phyloP scores from a whole-genome alignment of 2,888 invertebrate species.

The Dasypolia templi region DNA sequence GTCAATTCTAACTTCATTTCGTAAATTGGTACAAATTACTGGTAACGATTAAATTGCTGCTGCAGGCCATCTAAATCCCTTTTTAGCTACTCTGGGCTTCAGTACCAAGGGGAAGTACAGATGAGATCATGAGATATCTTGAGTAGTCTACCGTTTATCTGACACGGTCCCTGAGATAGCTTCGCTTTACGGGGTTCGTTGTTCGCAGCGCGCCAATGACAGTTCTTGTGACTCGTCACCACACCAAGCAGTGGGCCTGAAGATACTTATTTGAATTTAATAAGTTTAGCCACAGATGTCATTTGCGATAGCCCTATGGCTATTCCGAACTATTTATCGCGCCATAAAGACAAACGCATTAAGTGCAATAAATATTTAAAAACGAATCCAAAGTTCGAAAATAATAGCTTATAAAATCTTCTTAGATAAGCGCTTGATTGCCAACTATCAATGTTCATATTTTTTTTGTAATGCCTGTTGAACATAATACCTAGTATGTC shows the following conservation, averaged over 20 bases:
- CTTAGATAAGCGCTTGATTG: conserved; percentile 25
- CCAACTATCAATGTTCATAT: background rate
- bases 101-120: no score
- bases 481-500: background rate
- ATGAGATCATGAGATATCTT: no score
- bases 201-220: background rate
- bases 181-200: no score
- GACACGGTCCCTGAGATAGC: no score
- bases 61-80: no score
- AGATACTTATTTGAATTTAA: background rate
- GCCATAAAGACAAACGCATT: background rate
- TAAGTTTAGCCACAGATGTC: background rate
- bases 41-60: background rate
- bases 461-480: conserved; percentile 30
- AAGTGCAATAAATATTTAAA: no score
- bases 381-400: no score
- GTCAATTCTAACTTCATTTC: conserved; percentile 1
- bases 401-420: background rate
- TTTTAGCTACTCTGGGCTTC: no score
- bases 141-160: no score
- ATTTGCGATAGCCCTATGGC: background rate
- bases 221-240: background rate
- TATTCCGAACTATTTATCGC: background rate
- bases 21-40: background rate
- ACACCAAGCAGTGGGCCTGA: background rate